Conservation (phyloP, 2,888 invertebrate genomes). For the Opisthograptis luteolata region DNA sequence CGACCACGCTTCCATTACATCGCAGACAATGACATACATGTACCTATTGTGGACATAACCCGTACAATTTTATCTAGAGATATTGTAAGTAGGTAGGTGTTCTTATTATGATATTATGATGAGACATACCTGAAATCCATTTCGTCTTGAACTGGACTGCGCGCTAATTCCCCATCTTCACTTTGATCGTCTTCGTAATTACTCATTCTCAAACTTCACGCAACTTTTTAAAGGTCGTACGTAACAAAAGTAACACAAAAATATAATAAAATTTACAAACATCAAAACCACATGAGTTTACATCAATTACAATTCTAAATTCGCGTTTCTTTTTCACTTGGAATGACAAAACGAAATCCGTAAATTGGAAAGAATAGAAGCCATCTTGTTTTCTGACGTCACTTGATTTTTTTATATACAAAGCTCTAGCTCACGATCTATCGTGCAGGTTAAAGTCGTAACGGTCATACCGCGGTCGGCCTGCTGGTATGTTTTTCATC, state of each 20-base stretch:
- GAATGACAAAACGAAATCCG: conserved; percentile 18
- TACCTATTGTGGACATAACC: no score
- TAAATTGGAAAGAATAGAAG: conserved; percentile 33
- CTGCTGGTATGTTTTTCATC: no score
- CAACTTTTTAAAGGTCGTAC: conserved; percentile 19
- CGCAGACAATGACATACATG: conserved; percentile 4
- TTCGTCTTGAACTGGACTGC: conserved; percentile 87
- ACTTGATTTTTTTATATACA: conserved; percentile 18
- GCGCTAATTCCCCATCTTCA: conserved; percentile 93
- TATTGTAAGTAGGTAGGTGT: no score
- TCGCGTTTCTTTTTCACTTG: conserved; percentile 13
- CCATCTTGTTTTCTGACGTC: conserved; percentile 49
- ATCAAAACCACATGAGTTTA: conserved; percentile 10
- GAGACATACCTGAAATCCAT: conserved; percentile 77
- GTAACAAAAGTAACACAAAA: conserved; percentile 26
- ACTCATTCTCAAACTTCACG: conserved; percentile 64
- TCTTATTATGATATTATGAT: no score
- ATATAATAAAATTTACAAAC: conserved; percentile 25
- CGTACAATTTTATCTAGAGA: no score
- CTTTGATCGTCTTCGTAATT: conserved; percentile 89
- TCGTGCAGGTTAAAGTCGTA: no score
- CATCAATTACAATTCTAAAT: conserved; percentile 3
- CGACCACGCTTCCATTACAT: conserved; percentile 7
- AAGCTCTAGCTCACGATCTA: no score
- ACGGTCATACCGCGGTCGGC: no score